phyloP scores from a whole-genome alignment of 1,140 invertebrate species.

The Maniola jurtina region DNA sequence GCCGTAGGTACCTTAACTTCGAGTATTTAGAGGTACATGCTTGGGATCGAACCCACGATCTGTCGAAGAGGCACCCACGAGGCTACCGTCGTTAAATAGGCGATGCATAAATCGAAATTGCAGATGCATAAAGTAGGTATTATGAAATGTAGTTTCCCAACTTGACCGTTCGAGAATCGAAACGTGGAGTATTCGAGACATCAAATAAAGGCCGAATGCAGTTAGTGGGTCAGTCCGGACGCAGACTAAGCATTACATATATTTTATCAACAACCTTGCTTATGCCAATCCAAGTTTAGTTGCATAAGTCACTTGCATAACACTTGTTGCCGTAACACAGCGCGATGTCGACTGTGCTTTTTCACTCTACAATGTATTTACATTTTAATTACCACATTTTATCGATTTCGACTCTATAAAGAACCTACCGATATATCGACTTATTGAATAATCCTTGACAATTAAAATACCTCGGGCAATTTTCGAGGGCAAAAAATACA shows the following conservation, averaged over 20 bases:
- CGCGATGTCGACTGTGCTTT: conserved; percentile 12
- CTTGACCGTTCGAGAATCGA: conserved; percentile 9
- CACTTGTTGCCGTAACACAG: conserved; percentile 33
- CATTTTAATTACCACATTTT: conserved; percentile 26
- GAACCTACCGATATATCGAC: conserved; percentile 20
- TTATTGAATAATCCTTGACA: conserved; percentile 24
- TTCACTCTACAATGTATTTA: conserved; percentile 21
- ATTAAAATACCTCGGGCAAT: conserved; percentile 21
- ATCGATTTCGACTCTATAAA: conserved; percentile 16
- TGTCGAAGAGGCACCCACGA: too few species aligned
- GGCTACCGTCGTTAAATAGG: too few species aligned
- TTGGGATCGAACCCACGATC: too few species aligned
- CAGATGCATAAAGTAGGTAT: conserved; percentile 26
- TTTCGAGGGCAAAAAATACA: conserved; percentile 15
- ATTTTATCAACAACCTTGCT: conserved; percentile 50
- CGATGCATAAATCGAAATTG: conserved; percentile 25
- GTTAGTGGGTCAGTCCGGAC: conserved; percentile 56
- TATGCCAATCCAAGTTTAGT: conserved; percentile 52
- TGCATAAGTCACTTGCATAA: conserved; percentile 60
- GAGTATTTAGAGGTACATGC: too few species aligned
- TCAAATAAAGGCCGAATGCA: conserved; percentile 41
- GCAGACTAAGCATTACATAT: conserved; percentile 51
- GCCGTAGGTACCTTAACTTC: too few species aligned
- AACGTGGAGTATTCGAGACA: conserved; percentile 24
- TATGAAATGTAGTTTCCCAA: conserved; percentile 27